phyloP scores from a whole-genome alignment of 1,140 invertebrate genomes.

The Penaeus japonicus region DNA sequence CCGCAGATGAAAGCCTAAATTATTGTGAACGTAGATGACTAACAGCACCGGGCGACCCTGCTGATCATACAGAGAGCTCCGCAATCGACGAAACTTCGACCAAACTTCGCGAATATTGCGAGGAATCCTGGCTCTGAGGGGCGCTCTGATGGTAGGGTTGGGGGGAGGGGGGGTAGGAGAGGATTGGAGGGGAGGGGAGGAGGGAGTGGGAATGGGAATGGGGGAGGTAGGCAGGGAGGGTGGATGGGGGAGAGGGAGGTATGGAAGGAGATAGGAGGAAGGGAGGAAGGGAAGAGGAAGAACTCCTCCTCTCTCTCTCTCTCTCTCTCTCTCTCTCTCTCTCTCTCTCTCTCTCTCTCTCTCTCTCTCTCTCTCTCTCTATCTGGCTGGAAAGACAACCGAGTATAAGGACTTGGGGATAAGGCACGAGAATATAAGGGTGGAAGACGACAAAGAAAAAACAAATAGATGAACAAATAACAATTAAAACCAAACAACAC shows the following conservation, averaged over 20 bases:
- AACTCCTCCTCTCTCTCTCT: too few relatives aligned
- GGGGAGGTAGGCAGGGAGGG: background rate
- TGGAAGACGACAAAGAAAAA: too few relatives aligned
- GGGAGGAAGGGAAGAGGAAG: too few relatives aligned
- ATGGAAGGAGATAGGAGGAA: background rate
- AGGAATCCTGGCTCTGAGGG: background rate
- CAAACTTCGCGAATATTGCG: conserved; percentile 28
- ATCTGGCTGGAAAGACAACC: too few relatives aligned
- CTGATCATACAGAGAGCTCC: conserved; percentile 27
- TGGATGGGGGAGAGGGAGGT: background rate
- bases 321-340: too few relatives aligned
- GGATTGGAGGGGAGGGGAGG: too few relatives aligned
- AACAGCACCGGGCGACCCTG: background rate
- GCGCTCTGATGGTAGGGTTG: background rate
- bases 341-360: too few relatives aligned
- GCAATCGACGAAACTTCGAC: conserved; percentile 25
- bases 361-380: too few relatives aligned
- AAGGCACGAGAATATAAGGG: too few relatives aligned
- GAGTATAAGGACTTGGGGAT: too few relatives aligned
- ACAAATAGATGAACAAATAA: too few relatives aligned
- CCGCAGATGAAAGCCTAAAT: conserved; percentile 35
- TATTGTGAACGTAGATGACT: conserved; percentile 7
- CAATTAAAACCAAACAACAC: too few relatives aligned
- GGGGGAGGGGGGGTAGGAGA: background rate
- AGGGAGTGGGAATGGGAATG: background rate